Evolutionary conservation across 2,113 vertebrate species (phyloP), one percentile per base, ranked within the genome.

Genomic region (Ailurus styani): DNA sequence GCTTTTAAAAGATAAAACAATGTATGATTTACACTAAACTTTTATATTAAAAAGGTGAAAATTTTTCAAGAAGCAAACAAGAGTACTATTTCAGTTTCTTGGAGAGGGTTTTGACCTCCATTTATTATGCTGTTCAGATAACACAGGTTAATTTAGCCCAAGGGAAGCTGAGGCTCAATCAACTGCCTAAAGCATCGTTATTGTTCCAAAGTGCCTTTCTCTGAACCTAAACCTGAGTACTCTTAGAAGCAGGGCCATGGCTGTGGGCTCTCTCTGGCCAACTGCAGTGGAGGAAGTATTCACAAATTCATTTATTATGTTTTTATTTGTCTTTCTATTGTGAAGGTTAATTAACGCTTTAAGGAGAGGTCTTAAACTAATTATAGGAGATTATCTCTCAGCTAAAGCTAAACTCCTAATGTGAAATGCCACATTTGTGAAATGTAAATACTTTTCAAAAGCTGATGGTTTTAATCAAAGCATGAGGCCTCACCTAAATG

Each of bases 41-140:
- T 91, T 91, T 92, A 77, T 90, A 97, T 92, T 92, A 25, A 91
- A 96, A 97, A 84, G 68, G 21, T 86, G 45, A 91, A 75, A 25
- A 57, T 2, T 57, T 79, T 94, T 78, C 50, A 87, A 83, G 47
- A 68, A 57, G 45, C 64, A 93, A 83, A 55, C 57, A 66, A 57
- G 62, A 90, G 23, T 40, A 73, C 20, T 55, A 68, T 95, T 96
- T 92, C 75, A 96, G 8, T 81, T 13, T 73, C 57, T 21, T 23
- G 7, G 40, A 91, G 60, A 95, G 40, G 40, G 8, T 47, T 62
- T 93, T 25, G 55, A 60, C 15, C 34, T 79, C 68, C 25, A 31
- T 64, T 85, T 50, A 45, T 68, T 42, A 40, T 14, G 21, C 66
- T 89, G 15, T 87, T 86, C 62, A 68, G 86, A 93, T 77, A 45